Evolutionary conservation across 2,113 vertebrate genomes (phyloP), one percentile per base, ranked within the genome.

Genomic region (Rutilus rutilus): DNA sequence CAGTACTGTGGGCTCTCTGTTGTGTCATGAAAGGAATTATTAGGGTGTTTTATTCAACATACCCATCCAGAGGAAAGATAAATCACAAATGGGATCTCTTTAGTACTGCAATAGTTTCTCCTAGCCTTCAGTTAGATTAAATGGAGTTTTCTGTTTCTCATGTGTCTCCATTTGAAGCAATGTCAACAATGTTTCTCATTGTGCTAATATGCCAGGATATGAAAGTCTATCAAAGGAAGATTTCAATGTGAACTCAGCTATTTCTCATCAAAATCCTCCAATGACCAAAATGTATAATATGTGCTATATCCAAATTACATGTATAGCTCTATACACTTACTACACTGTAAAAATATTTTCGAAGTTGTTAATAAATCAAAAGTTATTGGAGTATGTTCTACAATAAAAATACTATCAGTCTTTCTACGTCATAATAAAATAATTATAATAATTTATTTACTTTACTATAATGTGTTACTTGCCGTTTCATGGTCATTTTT

Each of bases 31-130:
- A 42, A 47, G 39, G 23, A 74, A 42, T n/a, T 73, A 73, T 39
- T 67, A 69, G 30, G 65, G 65, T 42, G 67, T 21, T 71, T 39
- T n/a, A 25, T 47, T 47, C 73, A 75, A 50, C 42, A 75, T 75
- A 17, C 42, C 47, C 45, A 42, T 45, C 42, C n/a, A 17, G 42
- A 75, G 73, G 73, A 27, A 47, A 3, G 11, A 74, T 2, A 74
- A 27, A 75, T 50, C 12, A 7, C 42, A 50, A 47, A 75, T 47
- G 12, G 14, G 73, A 75, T 27, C 73, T 27, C n/a, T 75, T 14
- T 25, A 75, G 25, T 27, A 2, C 14, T 21, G n/a, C 60, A 64
- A 25, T 47, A 25, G 71, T 27, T 47, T 75, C 3, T 47, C 6
- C 11, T 3, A 74, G 42, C 73, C 73, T 75, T 11, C 39, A 74